phyloP scores from a whole-genome alignment of 2,888 invertebrate genomes.

The Pardosa pseudoannulata region DNA sequence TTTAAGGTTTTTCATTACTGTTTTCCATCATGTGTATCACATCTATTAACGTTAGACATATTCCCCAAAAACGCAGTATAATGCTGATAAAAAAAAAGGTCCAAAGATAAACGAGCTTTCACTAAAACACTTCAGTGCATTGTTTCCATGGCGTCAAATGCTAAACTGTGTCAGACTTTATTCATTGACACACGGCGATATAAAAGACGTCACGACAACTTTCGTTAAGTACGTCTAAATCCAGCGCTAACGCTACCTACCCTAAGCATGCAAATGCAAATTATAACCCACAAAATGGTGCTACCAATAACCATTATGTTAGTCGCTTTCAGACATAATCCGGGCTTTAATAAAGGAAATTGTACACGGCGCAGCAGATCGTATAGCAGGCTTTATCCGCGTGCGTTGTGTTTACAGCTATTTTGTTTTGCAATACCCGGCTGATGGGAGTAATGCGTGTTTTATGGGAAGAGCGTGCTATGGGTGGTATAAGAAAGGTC shows the following conservation, averaged over 20 bases:
- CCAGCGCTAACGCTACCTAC: neutral
- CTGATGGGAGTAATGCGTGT: no score
- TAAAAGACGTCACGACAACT: neutral
- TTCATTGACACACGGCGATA: neutral
- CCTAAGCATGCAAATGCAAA: neutral
- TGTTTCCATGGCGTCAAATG: slow-evolving; percentile 1
- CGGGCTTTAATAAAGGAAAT: neutral
- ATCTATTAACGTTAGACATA: no score
- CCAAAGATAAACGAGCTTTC: neutral
- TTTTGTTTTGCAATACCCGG: no score
- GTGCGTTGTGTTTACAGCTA: no score
- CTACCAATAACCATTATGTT: neutral
- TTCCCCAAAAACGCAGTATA: no score
- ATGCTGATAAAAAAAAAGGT: no score
- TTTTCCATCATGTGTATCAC: no score
- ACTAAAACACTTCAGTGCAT: slow-evolving; percentile 5
- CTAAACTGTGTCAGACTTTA: neutral
- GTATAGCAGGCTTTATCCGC: neutral
- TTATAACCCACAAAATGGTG: neutral
- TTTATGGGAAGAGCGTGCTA: no score
- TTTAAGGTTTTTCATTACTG: no score
- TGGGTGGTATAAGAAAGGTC: no score
- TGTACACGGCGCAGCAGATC: neutral
- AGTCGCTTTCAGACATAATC: neutral
- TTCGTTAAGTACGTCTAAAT: neutral